These are phyloP conservation scores for Mastomys natalensis DNA, from an alignment of 2,113 vertebrate genomes.

Conservation along the genomic window DNA sequence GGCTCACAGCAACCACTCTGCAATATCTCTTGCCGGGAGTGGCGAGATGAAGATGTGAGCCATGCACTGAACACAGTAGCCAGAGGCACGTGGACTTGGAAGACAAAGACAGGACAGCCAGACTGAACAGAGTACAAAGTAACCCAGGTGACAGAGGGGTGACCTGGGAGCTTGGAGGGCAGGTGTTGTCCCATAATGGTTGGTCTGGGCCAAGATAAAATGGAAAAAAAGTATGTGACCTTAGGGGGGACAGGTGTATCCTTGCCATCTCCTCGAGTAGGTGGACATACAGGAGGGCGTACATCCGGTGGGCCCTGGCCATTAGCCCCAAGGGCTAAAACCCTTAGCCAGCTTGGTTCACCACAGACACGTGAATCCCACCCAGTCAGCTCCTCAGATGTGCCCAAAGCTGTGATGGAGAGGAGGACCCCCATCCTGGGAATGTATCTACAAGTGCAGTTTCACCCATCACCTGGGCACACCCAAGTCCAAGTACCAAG, in stretches of 20 bases:
- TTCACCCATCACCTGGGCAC: neutral
- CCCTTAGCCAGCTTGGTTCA: conserved; percentile 64
- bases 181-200: conserved; percentile 13
- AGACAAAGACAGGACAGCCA: neutral
- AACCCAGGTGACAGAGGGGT: neutral
- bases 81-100: conserved; percentile 45
- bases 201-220: conserved; percentile 55
- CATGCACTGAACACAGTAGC: neutral
- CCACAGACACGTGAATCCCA: neutral
- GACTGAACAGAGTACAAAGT: conserved; percentile 1
- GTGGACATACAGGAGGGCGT: neutral
- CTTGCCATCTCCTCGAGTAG: neutral
- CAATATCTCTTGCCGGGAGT: conserved; percentile 51
- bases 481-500: conserved; percentile 62
- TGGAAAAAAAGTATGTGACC: conserved; percentile 18
- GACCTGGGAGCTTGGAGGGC: neutral
- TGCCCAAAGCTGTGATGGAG: neutral
- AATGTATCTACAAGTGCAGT: conserved; percentile 51
- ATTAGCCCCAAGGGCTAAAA: neutral
- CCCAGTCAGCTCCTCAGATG: neutral
- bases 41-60: neutral
- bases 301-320: conserved; percentile 13
- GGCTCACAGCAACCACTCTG: conserved; percentile 30
- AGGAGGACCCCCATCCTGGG: neutral
- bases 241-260: conserved; percentile 40